phyloP scores from a whole-genome alignment of 2,113 vertebrate species.

The Nerophis ophidion region DNA sequence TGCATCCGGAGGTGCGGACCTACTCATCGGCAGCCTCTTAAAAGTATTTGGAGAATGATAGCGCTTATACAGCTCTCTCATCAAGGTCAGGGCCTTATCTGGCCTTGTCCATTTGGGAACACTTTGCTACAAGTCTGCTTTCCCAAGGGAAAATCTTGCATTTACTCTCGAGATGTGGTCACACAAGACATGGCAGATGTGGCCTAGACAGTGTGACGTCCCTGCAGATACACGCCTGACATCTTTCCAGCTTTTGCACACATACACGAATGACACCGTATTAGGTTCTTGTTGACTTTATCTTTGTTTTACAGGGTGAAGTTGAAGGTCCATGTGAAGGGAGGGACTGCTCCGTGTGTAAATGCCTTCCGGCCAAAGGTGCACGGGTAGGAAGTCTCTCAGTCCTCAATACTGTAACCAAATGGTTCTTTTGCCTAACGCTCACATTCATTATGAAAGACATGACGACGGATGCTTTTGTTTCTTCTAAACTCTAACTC shows the following conservation, averaged over 20 bases:
- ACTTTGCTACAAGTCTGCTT: slow-evolving; percentile 8
- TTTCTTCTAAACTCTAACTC: no score
- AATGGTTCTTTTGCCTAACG: no score
- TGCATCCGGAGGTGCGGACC: slow-evolving; percentile 5
- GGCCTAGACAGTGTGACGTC: background rate
- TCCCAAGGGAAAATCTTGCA: background rate
- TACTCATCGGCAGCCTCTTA: background rate
- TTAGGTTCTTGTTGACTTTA: background rate
- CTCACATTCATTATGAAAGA: no score
- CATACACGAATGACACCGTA: background rate
- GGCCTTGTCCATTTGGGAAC: slow-evolving; percentile 11
- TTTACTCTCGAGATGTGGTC: background rate
- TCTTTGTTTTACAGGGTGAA: slow-evolving; percentile 31
- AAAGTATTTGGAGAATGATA: background rate
- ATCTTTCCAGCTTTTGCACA: background rate
- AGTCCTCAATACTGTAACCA: background rate
- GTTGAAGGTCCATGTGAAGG: slow-evolving; percentile 38
- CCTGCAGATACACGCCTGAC: background rate
- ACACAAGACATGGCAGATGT: background rate
- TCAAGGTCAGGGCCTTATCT: slow-evolving; percentile 29
- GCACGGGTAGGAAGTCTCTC: slow-evolving; percentile 36
- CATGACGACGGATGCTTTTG: no score
- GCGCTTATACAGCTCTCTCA: background rate
- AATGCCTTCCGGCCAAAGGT: slow-evolving; percentile 53
- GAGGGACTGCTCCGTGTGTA: slow-evolving; percentile 49